These are phyloP conservation scores for Melanotaenia pygmaea DNA, from an alignment of 2,797 vertebrate species.

Conservation along the genomic window DNA sequence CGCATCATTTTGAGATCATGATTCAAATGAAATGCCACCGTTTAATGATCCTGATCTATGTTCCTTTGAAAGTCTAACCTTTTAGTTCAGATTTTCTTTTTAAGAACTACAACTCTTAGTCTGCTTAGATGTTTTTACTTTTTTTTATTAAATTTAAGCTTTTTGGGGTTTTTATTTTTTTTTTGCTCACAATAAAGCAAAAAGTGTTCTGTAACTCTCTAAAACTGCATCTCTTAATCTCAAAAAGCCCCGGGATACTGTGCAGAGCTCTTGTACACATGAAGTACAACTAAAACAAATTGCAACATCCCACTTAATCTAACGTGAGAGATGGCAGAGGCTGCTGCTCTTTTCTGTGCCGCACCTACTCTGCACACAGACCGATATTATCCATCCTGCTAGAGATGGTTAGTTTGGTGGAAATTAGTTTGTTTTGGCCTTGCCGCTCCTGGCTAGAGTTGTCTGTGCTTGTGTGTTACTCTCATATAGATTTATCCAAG, in stretches of 20 bases:
- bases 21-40: background rate
- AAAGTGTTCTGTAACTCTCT: background rate
- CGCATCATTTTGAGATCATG: background rate
- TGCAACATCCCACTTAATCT: background rate
- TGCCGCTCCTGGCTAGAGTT: background rate
- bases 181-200: no score
- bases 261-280: background rate
- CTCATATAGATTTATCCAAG: background rate
- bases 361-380: no score
- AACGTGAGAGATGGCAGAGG: background rate
- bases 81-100: background rate
- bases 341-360: background rate
- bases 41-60: background rate
- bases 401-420: background rate
- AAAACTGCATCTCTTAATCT: background rate
- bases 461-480: background rate
- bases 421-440: background rate
- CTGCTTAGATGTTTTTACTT: no score
- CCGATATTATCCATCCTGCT: background rate
- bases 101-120: background rate
- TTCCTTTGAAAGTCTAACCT: background rate
- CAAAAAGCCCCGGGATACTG: background rate
- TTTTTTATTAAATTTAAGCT: no score
- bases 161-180: no score
- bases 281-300: background rate